These are phyloP conservation scores for Sthenelais limicola DNA, from an alignment of 2,888 invertebrate species.

Conservation along the genomic window DNA sequence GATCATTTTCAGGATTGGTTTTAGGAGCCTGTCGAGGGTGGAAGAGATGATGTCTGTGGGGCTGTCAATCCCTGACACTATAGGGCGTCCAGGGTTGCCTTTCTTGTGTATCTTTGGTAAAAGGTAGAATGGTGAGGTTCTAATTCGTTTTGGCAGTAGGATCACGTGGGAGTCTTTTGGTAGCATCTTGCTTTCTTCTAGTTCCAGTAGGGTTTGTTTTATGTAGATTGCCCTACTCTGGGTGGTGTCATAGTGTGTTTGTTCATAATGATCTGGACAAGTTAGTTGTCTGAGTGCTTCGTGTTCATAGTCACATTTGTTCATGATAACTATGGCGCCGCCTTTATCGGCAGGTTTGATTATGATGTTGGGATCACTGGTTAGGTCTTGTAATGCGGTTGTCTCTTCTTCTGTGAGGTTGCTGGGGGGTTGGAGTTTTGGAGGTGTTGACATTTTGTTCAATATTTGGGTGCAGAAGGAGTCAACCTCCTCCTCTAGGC, in stretches of 20 bases:
- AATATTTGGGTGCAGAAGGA: background rate
- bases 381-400: background rate
- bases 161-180: background rate
- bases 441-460: background rate
- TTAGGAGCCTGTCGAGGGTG: background rate
- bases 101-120: constrained; percentile 24
- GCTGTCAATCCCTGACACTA: constrained; percentile 11
- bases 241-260: background rate
- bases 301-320: background rate
- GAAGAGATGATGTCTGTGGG: constrained; percentile 19
- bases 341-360: constrained; percentile 24
- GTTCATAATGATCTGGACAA: background rate
- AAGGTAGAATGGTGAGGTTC: constrained; percentile 2
- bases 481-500: background rate
- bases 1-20: background rate
- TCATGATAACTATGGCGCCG: constrained; percentile 22
- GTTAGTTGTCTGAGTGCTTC: background rate
- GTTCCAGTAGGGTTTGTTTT: background rate
- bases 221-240: background rate
- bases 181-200: background rate
- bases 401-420: background rate
- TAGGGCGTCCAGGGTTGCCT: background rate
- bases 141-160: background rate
- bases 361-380: background rate
- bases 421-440: too few species aligned